Percentiles rank a stretch among this genome's conserved stretches.
Conservation (phyloP, 2,113 vertebrate species). For the Neotragus pygmaeus region DNA sequence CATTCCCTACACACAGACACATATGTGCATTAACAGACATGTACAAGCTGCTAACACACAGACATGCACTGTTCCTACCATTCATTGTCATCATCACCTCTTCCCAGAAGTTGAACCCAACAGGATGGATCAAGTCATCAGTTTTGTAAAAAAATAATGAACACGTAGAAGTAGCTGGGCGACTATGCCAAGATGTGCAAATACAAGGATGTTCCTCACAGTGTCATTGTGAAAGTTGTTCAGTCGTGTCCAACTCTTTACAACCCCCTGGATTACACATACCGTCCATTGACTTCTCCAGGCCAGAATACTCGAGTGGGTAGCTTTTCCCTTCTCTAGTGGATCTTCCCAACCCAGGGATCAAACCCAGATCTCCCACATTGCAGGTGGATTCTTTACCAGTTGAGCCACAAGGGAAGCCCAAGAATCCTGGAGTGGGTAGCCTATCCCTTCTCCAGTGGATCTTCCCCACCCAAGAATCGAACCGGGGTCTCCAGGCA, state of each 20-base stretch:
- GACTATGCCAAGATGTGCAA: background rate
- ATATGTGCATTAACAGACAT: background rate
- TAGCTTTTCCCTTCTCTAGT: background rate
- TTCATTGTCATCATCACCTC: background rate
- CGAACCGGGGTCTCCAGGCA: rapidly evolving
- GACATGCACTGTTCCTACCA: background rate
- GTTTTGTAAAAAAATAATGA: background rate
- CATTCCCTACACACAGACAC: background rate
- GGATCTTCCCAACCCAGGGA: background rate
- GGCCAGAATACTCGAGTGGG: background rate
- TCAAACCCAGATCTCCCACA: background rate
- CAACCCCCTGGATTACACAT: background rate
- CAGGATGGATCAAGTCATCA: background rate
- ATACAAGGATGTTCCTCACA: background rate
- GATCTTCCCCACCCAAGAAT: background rate
- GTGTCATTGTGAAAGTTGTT: background rate
- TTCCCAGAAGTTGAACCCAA: background rate
- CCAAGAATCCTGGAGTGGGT: background rate
- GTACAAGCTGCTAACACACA: background rate
- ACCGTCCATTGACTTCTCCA: background rate
- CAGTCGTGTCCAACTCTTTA: background rate
- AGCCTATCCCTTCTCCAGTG: background rate
- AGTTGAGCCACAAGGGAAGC: background rate
- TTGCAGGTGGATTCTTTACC: background rate
- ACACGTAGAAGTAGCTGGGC: background rate